These are phyloP conservation scores for Coremacera marginata DNA, from an alignment of 2,888 invertebrate species.

Conservation along the genomic window DNA sequence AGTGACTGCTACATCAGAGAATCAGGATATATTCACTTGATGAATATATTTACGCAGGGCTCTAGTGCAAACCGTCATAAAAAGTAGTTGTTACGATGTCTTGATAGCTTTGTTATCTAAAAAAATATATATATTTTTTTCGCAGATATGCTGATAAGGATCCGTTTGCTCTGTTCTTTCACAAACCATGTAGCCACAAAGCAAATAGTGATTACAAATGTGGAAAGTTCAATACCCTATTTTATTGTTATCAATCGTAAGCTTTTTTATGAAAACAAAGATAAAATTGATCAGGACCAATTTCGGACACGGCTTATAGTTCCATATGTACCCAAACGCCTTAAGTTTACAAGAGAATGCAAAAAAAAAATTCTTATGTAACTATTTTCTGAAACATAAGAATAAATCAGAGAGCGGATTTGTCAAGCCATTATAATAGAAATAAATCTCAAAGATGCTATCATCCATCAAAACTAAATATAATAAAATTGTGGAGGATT, in stretches of 20 bases:
- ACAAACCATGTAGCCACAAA: conserved; percentile 31
- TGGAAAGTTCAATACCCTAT: too few relatives aligned
- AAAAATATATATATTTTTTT: conserved; percentile 24
- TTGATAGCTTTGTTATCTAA: background rate
- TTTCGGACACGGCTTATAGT: conserved; percentile 15
- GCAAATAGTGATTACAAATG: conserved; percentile 22
- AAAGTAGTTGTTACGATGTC: conserved; percentile 25
- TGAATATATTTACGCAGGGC: too few relatives aligned
- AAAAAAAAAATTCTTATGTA: conserved; percentile 36
- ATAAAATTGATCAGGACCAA: conserved; percentile 14
- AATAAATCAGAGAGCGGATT: conserved; percentile 29
- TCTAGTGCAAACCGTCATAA: conserved; percentile 16
- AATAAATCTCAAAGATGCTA: conserved; percentile 17
- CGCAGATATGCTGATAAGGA: conserved; percentile 30
- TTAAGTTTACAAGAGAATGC: conserved; percentile 32
- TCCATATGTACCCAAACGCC: conserved; percentile 33
- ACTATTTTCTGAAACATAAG: conserved; percentile 37
- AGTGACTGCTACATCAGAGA: too few relatives aligned
- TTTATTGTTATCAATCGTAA: too few relatives aligned
- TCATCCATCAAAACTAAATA: conserved; percentile 35
- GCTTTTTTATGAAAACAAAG: background rate
- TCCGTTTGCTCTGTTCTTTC: conserved; percentile 27
- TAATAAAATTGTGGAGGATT: conserved; percentile 27
- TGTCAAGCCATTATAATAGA: conserved; percentile 6
- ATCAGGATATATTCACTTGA: too few relatives aligned